Evolutionary conservation across 2,113 vertebrate species (phyloP).

Genomic region (Hippocampus barbouri): DNA sequence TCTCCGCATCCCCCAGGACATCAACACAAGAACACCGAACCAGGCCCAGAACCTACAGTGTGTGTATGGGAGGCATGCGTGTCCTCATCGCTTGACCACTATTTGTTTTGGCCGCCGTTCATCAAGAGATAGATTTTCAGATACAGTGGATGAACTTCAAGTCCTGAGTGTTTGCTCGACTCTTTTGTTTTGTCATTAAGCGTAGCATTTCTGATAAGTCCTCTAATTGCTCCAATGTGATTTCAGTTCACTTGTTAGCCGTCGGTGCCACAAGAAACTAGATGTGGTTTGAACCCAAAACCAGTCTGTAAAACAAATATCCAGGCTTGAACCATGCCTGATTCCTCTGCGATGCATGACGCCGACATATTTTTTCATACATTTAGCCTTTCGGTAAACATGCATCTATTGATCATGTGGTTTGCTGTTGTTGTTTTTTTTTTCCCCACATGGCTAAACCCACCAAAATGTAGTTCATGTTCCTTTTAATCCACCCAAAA

Average conservation of each 20-base stretch:
- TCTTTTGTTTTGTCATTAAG: conserved; percentile 70
- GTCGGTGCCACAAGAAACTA: conserved; percentile 37
- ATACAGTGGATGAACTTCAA: conserved; percentile 51
- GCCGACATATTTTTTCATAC: conserved; percentile 54
- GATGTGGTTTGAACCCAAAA: conserved; percentile 55
- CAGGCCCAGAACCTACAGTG: conserved; percentile 45
- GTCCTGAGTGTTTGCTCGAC: conserved; percentile 54
- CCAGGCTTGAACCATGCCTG: conserved; percentile 50
- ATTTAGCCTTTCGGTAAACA: conserved; percentile 37
- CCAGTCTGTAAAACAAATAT: conserved; percentile 51
- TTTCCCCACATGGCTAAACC: conserved; percentile 22
- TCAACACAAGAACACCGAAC: conserved; percentile 79
- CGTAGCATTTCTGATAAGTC: conserved; percentile 62
- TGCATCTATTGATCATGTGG: conserved; percentile 47
- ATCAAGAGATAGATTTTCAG: conserved; percentile 62
- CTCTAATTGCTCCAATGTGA: conserved; percentile 63
- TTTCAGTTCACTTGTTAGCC: conserved; percentile 45
- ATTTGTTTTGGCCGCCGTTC: conserved; percentile 79
- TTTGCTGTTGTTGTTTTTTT: conserved; percentile 12
- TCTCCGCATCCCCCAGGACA: conserved; percentile 79
- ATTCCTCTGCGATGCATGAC: conserved; percentile 49
- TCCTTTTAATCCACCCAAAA: conserved; percentile 8
- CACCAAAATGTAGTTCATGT: conserved; percentile 28
- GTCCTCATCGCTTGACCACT: conserved; percentile 74
- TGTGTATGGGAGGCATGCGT: conserved; percentile 36